Base-by-base conservation (phyloP, 2,888 invertebrate genomes). In the Coelinius sp. region DNA sequence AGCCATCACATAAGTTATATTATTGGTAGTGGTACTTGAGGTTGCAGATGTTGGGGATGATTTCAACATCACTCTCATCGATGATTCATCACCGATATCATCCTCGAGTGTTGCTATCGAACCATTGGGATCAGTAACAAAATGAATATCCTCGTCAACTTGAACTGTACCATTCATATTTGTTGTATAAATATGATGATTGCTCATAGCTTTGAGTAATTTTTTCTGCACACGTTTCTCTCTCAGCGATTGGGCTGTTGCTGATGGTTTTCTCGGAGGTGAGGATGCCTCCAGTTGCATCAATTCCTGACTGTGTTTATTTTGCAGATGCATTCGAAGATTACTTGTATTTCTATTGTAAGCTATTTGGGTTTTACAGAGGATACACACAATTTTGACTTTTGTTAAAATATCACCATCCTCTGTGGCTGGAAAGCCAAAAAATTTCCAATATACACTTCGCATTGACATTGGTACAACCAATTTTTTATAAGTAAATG, bases 331-430 rank as follows among this genome's bases (percentile, higher is more conserved):
- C 88, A 89, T 89, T 38, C 89, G 82, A 14, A 90, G 80, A 80
- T 90, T 90, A 73, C 89, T 89, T 0, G 89, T 90, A 75, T 90
- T 90, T 56, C 89, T 86, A 76, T 89, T 89, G 69, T 90, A 90
- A 0, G 89, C 88, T 67, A 90, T 89, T 73, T 89, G 89, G 2
- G 88, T 88, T 76, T 89, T 89, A 75, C 89, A 90, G 0, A 90
- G 71, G 46, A 89, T 86, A 70, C 89, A 89, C 44, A 90, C 88
- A 17, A 89, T 89, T 79, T 89, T 89, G 0, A 88, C 84, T 82
- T 88, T 88, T n/a, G 87, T 88, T 1, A 88, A 75, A 69, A 88
- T 88, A 31, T 87, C 87, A 2, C 88, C 88, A 1, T 88, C 87
- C n/a, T 88, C 89, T 4, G 87, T 86, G 0, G 89, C 89, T 38